Conservation (phyloP, 1,140 invertebrate genomes). For the Trissolcus basalis region DNA sequence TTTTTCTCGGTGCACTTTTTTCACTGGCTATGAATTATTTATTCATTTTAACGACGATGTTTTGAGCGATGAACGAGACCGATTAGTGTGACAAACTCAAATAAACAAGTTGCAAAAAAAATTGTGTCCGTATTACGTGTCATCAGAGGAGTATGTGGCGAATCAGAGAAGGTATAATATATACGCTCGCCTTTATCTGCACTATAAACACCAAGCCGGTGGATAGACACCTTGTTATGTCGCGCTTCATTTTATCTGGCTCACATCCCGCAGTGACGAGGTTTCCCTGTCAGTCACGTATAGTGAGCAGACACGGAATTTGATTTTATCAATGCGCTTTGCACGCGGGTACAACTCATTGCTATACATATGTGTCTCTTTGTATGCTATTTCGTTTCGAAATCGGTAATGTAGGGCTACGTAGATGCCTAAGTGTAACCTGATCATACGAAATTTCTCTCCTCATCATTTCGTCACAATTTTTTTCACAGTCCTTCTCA, state of each 20-base stretch:
- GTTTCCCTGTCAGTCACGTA: slow-evolving; percentile 67
- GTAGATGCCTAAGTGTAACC: slow-evolving; percentile 5
- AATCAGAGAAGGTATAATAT: slow-evolving; percentile 34
- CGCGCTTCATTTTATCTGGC: slow-evolving; percentile 65
- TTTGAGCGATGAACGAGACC: slow-evolving; percentile 34
- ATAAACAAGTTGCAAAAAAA: slow-evolving; percentile 28
- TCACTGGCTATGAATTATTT: not conserved
- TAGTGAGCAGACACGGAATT: slow-evolving; percentile 60
- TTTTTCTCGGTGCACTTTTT: not conserved
- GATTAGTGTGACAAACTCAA: slow-evolving; percentile 18
- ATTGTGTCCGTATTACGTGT: slow-evolving; percentile 40
- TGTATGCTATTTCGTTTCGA: slow-evolving; percentile 36
- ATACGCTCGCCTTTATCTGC: slow-evolving; percentile 50
- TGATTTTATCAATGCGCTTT: slow-evolving; percentile 64
- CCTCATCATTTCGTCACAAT: slow-evolving; percentile 1
- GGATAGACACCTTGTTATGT: slow-evolving; percentile 64
- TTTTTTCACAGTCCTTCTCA: not conserved
- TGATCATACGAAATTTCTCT: slow-evolving; percentile 25
- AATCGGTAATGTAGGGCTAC: slow-evolving; percentile 28
- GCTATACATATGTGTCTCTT: slow-evolving; percentile 65
- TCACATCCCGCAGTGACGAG: slow-evolving; percentile 65
- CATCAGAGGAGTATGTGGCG: slow-evolving; percentile 44
- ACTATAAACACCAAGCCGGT: slow-evolving; percentile 47
- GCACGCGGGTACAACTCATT: slow-evolving; percentile 55
- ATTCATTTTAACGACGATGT: slow-evolving; percentile 2